Conservation (phyloP, 53 echinoderm and acorn worm genomes). For the Henricia sp. region DNA sequence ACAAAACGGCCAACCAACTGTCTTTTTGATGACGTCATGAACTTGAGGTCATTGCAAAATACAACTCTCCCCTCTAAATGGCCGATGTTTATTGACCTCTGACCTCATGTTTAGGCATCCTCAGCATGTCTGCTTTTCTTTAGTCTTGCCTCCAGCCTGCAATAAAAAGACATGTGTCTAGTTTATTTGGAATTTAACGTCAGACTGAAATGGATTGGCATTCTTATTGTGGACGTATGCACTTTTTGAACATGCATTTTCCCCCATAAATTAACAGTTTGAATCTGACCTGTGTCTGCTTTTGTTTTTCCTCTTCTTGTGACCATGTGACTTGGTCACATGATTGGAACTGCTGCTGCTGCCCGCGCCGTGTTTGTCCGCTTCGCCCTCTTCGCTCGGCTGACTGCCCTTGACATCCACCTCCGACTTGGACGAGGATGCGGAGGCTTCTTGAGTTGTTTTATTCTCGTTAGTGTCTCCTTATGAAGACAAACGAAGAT, state of each 20-base stretch:
- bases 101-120: conserved; percentile 23
- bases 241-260: no score
- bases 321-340: conserved; percentile 86
- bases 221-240: no score
- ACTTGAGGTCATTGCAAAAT: not conserved
- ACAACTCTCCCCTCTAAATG: no score
- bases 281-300: conserved; percentile 87
- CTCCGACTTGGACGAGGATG: conserved; percentile 70
- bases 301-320: conserved; percentile 99
- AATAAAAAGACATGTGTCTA: no score
- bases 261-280: not conserved
- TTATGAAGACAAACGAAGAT: conserved; percentile 2
- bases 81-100: no score
- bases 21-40: no score
- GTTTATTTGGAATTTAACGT: no score
- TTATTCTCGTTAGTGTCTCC: conserved; percentile 73
- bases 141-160: conserved; percentile 74
- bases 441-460: conserved; percentile 58
- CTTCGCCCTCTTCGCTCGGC: conserved; percentile 59
- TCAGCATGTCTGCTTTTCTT: conserved; percentile 76
- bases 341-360: conserved; percentile 72
- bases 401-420: conserved; percentile 55
- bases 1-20: no score
- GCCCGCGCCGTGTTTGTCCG: conserved; percentile 42
- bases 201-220: no score